These are phyloP conservation scores for Barnardius zonarius DNA, from an alignment of 2,113 vertebrate genomes.

Conservation along the genomic window DNA sequence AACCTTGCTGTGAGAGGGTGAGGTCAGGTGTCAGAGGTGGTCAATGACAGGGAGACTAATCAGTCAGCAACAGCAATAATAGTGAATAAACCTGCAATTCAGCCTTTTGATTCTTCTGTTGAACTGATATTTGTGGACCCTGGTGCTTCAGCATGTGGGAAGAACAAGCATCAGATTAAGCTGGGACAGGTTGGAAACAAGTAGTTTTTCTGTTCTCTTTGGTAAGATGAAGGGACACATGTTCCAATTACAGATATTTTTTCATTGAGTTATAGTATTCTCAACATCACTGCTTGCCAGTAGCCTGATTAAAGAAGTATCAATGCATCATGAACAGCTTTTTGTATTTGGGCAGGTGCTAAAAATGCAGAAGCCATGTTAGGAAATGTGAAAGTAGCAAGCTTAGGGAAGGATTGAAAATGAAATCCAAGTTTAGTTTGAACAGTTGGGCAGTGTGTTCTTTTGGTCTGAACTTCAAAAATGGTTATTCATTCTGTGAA, in stretches of 20 bases:
- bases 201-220: not conserved
- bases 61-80: not conserved
- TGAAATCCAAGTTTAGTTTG: not conserved
- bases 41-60: not conserved
- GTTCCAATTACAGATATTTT: not conserved
- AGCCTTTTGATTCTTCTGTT: not conserved
- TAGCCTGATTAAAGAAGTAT: not conserved
- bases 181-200: not conserved
- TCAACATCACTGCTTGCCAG: not conserved
- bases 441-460: not conserved
- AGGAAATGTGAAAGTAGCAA: not conserved
- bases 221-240: not conserved
- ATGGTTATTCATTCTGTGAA: not conserved
- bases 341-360: not conserved
- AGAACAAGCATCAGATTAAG: rapidly evolving
- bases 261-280: not conserved
- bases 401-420: not conserved
- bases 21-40: not conserved
- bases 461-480: not conserved
- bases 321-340: not conserved
- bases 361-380: not conserved
- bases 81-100: not conserved
- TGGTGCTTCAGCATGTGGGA: not conserved
- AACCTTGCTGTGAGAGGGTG: not conserved
- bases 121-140: not conserved